Base-by-base conservation (phyloP, 2,113 vertebrate genomes). In the Synodontis membranacea region DNA sequence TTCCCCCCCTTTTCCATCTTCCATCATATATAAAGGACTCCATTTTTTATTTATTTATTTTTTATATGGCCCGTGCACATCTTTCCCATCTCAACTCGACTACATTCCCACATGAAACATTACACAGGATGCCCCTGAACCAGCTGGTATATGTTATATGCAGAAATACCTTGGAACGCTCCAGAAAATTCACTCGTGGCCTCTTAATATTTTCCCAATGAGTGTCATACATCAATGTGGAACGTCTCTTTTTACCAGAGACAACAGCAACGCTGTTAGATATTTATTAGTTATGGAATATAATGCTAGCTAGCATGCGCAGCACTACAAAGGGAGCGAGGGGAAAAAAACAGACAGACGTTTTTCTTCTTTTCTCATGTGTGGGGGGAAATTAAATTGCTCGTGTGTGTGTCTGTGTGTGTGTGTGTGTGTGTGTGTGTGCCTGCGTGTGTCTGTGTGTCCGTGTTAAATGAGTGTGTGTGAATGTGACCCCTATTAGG, bases 401-500 rank as follows among this genome's bases (percentile, higher is more conserved):
- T 88, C 74, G 48, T 75, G 82, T 34, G 90, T 82, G 79, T 85
- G 88, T 92, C 92, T 64, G 74, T 80, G 82, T 86, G 23, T 54
- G 25, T 39, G 39, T 72, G n/a, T 88, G 72, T 85, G 79, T 88
- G 48, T 75, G 82, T 37, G 90, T 83, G 79, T 86, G 88, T 92
- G 93, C 7, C 31, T 76, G 50, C 19, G 60, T 66, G 76, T 80
- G 83, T 86, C 19, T 56, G 23, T 42, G 34, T 74, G 31, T 88
- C 78, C 84, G 80, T 88, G 85, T 86, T 82, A 83, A 52, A 21
- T 84, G 54, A 82, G 82, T 34, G 89, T 84, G 72, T 86, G 89
- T 92, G 93, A 93, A 93, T 89, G 91, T 94, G 94, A 95, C 94
- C 94, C 92, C 93, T 92, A 93, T 94, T 94, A 94, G 93, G 93